Evolutionary conservation across 2,113 vertebrate species (phyloP).

Genomic region (Syrrhaptes paradoxus): DNA sequence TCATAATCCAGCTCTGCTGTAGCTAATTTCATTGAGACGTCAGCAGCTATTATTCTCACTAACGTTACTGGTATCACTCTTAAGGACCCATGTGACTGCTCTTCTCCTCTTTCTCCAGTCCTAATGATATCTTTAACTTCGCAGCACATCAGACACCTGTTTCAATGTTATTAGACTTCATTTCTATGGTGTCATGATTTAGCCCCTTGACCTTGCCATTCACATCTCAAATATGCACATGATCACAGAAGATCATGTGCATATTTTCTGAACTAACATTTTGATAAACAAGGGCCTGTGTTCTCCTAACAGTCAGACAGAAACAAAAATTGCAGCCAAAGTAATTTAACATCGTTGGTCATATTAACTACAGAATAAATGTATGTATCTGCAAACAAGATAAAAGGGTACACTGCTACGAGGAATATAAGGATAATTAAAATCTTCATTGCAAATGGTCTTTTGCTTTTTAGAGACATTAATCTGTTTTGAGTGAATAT

Average conservation of each 20-base stretch:
- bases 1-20: conserved; percentile 35
- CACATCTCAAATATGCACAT: too few species aligned
- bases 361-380: background rate
- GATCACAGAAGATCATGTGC: background rate
- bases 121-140: conserved; percentile 5
- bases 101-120: conserved; percentile 17
- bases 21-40: conserved; percentile 31
- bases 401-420: background rate
- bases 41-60: conserved; percentile 40
- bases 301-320: background rate
- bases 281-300: background rate
- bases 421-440: background rate
- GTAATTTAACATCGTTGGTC: background rate
- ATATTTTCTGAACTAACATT: background rate
- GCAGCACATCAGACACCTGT: background rate
- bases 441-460: background rate
- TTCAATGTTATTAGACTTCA: background rate
- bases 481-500: background rate
- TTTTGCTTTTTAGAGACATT: background rate
- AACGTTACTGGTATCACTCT: background rate
- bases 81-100: background rate
- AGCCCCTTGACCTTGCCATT: background rate
- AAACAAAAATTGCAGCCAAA: background rate
- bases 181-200: background rate
- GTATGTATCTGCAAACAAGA: background rate